These are phyloP conservation scores for Agrotis segetum DNA, from an alignment of 2,888 invertebrate genomes.

Conservation along the genomic window DNA sequence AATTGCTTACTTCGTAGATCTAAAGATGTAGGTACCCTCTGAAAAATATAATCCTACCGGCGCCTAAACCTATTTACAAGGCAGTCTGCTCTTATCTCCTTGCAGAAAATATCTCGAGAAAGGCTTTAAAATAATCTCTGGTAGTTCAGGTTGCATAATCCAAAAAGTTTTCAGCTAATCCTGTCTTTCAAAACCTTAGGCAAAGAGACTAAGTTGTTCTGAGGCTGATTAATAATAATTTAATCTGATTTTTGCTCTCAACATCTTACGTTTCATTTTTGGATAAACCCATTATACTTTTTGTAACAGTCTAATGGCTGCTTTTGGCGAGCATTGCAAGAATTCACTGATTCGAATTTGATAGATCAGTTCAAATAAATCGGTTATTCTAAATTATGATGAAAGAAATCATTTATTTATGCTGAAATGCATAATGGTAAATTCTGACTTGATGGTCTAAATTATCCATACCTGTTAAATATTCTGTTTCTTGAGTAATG, in stretches of 20 bases:
- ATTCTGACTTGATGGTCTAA: too few species aligned
- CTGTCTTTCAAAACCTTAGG: conserved; percentile 11
- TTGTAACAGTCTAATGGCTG: background rate
- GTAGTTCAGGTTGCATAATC: conserved; percentile 16
- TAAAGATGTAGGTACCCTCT: background rate
- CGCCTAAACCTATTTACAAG: background rate
- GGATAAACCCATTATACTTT: background rate
- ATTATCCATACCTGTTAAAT: too few species aligned
- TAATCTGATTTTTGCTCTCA: background rate
- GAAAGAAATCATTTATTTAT: too few species aligned
- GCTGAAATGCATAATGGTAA: too few species aligned
- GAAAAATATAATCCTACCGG: background rate
- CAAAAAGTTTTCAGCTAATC: conserved; percentile 20
- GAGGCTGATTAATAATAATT: background rate
- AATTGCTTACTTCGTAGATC: background rate
- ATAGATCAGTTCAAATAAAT: too few species aligned
- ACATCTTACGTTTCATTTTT: background rate
- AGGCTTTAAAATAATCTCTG: conserved; percentile 33
- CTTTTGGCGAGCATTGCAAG: too few species aligned
- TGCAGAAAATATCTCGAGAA: conserved; percentile 1
- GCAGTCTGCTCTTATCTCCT: conserved; percentile 7
- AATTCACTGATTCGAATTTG: too few species aligned
- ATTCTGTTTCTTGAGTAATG: too few species aligned
- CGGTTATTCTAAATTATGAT: too few species aligned
- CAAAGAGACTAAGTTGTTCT: conserved; percentile 7